Conservation (phyloP, 2,888 invertebrate species). For the Cynaeus angustus region DNA sequence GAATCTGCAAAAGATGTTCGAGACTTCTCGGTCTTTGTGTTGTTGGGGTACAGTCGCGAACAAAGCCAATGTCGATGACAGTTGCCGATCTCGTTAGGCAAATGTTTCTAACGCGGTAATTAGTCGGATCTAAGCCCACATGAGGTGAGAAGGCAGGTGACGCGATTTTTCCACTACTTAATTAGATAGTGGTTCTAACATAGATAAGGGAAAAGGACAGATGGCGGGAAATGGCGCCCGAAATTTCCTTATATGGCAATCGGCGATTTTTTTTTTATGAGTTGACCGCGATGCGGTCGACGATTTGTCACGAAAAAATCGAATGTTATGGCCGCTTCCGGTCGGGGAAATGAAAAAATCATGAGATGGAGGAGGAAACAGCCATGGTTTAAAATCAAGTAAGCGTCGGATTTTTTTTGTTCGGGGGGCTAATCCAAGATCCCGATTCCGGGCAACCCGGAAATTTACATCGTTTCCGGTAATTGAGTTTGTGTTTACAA, state of each 20-base stretch:
- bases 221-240: slow-evolving; percentile 7
- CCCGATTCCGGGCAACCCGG: neutral
- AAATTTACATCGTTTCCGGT: slow-evolving; percentile 10
- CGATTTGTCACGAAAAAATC: slow-evolving; percentile 4
- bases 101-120: slow-evolving; percentile 24
- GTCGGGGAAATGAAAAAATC: neutral
- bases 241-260: neutral
- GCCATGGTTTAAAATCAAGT: neutral
- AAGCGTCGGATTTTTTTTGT: no score
- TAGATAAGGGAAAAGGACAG: slow-evolving; percentile 13
- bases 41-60: neutral
- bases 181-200: slow-evolving; percentile 20
- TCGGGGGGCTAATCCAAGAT: neutral
- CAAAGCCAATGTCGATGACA: slow-evolving; percentile 9
- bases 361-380: neutral
- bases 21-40: no score
- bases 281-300: neutral
- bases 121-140: slow-evolving; percentile 18
- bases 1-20: slow-evolving; percentile 42
- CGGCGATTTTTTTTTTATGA: no score
- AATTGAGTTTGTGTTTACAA: slow-evolving; percentile 21
- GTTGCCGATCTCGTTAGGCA: slow-evolving; percentile 19
- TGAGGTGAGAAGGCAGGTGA: slow-evolving; percentile 18
- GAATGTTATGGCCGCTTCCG: slow-evolving; percentile 4
- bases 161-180: neutral